Base-by-base conservation (phyloP, 2,888 invertebrate species). In the Hipparchia sbordonii region DNA sequence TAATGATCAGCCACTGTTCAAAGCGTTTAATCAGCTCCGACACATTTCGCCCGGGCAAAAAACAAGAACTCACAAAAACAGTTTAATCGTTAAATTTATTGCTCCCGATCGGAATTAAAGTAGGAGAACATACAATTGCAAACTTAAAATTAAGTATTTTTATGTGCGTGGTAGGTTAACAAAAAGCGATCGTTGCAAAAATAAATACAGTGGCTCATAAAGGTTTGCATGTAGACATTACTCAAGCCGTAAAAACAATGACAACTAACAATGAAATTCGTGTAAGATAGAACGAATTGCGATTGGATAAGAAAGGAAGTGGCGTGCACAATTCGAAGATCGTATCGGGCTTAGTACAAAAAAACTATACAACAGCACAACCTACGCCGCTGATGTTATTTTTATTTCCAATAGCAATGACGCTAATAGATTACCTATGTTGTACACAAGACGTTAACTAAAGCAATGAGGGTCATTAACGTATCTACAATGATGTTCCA, bases 1-100 rank as follows among this genome's bases (percentile, higher is more conserved):
- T 77, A 77, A 76, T 77, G 77, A 74, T 72, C 74, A 67, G 70
- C 70, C 70, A 71, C 74, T 69, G 71, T 72, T 71, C 23, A 62
- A 67, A 71, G 62, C 72, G 65, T 68, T 74, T 74, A 74, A 74
- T 74, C 74, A 63, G 72, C 67, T 74, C 71, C 68, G 72, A 71
- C 71, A 71, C 71, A 72, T 76, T 76, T 56, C 39, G n/a, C 51
- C 52, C 7, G 13, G 1, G 52, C 62, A 71, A 75, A 67, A 73
- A 73, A 48, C 45, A 73, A 63, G 73, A 73, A 54, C 45, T 52
- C 6, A 62, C 62, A 54, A 56, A 62, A 70, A 69, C 52, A n/a
- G 61, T 60, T 61, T 52, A 57, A 75, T 67, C 69, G 70, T 71
- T 62, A 73, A 69, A 73, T 75, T 73, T 72, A 75, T 71, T 61